These are phyloP conservation scores for Campopleginae sp. DNA, from an alignment of 2,888 invertebrate genomes.

Conservation along the genomic window DNA sequence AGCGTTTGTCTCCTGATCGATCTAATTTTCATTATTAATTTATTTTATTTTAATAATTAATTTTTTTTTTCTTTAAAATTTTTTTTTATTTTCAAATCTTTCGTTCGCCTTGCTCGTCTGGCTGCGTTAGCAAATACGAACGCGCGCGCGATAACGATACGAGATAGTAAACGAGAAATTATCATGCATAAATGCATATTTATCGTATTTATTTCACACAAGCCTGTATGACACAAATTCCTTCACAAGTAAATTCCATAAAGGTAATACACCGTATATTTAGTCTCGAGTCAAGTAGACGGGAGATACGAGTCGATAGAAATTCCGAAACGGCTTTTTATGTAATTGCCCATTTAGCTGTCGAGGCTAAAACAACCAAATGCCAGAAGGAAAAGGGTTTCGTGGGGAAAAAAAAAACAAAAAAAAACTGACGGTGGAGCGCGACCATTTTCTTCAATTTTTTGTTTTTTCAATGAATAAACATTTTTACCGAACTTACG, in stretches of 20 bases:
- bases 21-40: constrained; percentile 3
- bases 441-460: not conserved
- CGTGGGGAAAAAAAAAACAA: not conserved
- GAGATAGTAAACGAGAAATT: constrained; percentile 10
- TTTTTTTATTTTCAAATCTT: not conserved
- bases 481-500: not conserved
- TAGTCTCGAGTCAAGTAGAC: not conserved
- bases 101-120: constrained; percentile 3
- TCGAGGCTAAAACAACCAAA: not conserved
- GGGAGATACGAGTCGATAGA: not conserved
- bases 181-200: not conserved
- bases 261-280: constrained; percentile 6
- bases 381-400: not conserved
- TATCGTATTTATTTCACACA: constrained; percentile 7
- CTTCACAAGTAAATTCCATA: constrained; percentile 14
- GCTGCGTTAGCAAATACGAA: not conserved
- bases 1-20: not conserved
- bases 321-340: constrained; percentile 10
- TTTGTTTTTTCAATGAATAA: too few species aligned
- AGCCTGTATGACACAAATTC: constrained; percentile 10
- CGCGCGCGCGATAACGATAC: constrained; percentile 20
- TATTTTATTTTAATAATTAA: not conserved
- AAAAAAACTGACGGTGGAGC: not conserved
- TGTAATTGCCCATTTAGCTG: not conserved
- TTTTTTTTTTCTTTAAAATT: not conserved